Evolutionary conservation across 2,888 invertebrate genomes (phyloP), one percentile per base, ranked within the genome.

Genomic region (Seira ritae): DNA sequence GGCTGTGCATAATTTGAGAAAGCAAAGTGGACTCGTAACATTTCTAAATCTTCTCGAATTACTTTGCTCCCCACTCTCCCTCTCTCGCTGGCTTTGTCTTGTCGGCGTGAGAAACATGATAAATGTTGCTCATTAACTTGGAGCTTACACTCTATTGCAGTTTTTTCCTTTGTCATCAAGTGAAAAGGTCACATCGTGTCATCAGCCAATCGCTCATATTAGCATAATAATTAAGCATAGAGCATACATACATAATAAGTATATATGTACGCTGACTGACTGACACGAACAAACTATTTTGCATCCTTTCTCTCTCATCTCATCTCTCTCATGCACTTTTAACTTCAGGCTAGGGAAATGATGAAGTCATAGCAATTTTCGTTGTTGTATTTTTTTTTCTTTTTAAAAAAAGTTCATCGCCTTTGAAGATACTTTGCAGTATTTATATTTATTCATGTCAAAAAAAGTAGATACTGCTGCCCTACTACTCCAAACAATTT

Each of bases 121-220:
- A 55, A 55, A 55, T 55, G 55, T 55, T 55, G 15, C 55, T 55
- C 55, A 55, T 55, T 55, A 55, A 55, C 55, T 15, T 55, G 12
- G 12, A n/a, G 55, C 55, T 1, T 55, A 55, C 17, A 3, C 6
- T 55, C 31, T 31, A 31, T 8, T 55, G 55, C 55, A 55, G 55
- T 55, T 55, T 12, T 42, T 17, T 50, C 66, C 24, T 74, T 74
- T 75, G 67, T 67, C 50, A 24, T 23, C 67, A n/a, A 66, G 67
- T 55, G 55, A 50, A 67, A 75, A 67, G 75, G 75, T 75, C 67
- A 75, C 24, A 50, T 67, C 67, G 66, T 67, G 75, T 75, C 67
- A 75, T 75, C 66, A 75, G 75, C 19, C 67, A 55, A 55, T 4
- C 8, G 31, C 31, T n/a, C n/a, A n/a, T n/a, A n/a, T n/a, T n/a